A percentile compares a stretch with the other conserved stretches of the same genome.
phyloP scores from a whole-genome alignment of 2,113 vertebrate genomes.

The Montifringilla adamsi region DNA sequence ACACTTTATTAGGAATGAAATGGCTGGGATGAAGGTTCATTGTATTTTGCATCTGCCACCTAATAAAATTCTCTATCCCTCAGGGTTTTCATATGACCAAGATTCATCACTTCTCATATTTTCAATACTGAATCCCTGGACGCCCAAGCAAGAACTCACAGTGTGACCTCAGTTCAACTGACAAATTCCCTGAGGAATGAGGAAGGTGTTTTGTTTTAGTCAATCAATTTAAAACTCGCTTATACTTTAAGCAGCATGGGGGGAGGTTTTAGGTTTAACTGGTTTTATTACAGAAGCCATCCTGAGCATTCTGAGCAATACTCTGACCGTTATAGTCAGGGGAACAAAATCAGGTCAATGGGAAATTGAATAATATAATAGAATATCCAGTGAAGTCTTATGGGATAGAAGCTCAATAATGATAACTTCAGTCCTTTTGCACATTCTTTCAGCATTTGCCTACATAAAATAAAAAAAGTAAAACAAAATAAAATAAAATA shows the following conservation, averaged over 20 bases:
- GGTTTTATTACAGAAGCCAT: background rate
- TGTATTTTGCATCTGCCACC: conserved; percentile 25
- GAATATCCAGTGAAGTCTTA: background rate
- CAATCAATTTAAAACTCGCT: background rate
- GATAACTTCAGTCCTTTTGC: background rate
- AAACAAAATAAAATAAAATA: background rate
- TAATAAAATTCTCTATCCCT: conserved; percentile 37
- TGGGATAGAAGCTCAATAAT: conserved; percentile 9
- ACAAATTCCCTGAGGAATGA: background rate
- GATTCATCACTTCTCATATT: conserved; percentile 17
- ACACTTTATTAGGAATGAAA: background rate
- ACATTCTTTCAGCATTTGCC: background rate
- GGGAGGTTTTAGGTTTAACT: background rate
- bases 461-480: background rate
- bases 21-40: background rate
- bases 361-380: conserved; percentile 37
- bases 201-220: background rate
- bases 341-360: conserved; percentile 41
- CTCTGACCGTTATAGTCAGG: background rate
- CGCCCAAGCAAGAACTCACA: background rate
- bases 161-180: background rate
- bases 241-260: background rate
- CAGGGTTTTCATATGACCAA: conserved; percentile 1
- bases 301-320: background rate
- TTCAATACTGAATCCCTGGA: background rate